Conservation (phyloP, 2,797 vertebrate genomes). For the Carapus acus region DNA sequence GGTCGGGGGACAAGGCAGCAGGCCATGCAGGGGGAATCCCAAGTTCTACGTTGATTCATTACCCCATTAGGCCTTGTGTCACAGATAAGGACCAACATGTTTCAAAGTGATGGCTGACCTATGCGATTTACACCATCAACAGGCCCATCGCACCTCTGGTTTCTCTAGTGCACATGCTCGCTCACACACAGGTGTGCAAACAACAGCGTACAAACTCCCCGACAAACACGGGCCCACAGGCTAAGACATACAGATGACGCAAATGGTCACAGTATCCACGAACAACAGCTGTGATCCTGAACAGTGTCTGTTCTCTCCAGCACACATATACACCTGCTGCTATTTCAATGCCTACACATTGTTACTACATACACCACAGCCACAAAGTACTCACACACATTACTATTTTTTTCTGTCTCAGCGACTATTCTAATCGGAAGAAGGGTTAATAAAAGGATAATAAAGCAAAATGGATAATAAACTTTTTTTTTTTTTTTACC, state of each 20-base stretch:
- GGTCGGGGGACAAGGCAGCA: conserved; percentile 51
- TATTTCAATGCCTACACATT: too few species aligned
- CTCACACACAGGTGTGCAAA: conserved; percentile 9
- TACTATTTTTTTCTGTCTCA: too few species aligned
- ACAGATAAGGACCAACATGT: conserved; percentile 73
- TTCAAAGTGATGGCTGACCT: conserved; percentile 75
- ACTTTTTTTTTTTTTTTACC: too few species aligned
- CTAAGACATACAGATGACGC: neutral
- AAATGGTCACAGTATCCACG: too few species aligned
- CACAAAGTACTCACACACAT: too few species aligned
- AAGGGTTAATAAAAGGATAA: too few species aligned
- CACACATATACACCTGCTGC: too few species aligned
- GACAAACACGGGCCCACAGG: neutral
- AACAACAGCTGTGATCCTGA: too few species aligned
- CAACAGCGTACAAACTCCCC: neutral
- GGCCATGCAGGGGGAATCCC: conserved; percentile 57
- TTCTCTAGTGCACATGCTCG: conserved; percentile 39
- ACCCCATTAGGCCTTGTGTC: conserved; percentile 70
- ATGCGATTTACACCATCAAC: conserved; percentile 57
- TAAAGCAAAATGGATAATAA: neutral
- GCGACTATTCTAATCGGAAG: too few species aligned
- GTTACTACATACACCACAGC: too few species aligned
- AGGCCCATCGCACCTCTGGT: conserved; percentile 28
- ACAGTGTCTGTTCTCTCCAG: too few species aligned
- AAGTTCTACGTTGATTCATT: conserved; percentile 70